Percentiles rank a stretch among this genome's conserved stretches.
These are phyloP conservation scores for Poeciliopsis occidentalis DNA, from an alignment of 2,113 vertebrate genomes.

Conservation along the genomic window DNA sequence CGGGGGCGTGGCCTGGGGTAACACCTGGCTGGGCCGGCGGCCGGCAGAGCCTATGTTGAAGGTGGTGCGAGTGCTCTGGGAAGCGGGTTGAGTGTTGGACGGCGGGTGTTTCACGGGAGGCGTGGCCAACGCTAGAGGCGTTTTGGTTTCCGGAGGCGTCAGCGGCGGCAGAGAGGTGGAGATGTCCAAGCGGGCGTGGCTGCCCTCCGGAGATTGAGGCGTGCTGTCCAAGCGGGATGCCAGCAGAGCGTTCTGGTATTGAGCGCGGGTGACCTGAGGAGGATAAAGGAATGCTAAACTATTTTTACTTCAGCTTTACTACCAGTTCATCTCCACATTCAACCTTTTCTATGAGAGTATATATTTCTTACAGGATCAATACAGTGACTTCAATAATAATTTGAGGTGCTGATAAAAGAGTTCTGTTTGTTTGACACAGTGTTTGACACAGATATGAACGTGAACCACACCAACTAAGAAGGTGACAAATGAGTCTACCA, in stretches of 20 bases:
- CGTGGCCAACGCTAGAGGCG: conserved; percentile 54
- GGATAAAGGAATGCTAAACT: neutral
- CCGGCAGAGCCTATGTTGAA: conserved; percentile 15
- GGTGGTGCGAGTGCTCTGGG: conserved; percentile 10
- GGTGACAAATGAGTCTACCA: too few relatives aligned
- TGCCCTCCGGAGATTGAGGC: conserved; percentile 87
- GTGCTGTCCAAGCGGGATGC: conserved; percentile 91
- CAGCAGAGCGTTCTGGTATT: conserved; percentile 92
- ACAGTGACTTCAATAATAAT: too few relatives aligned
- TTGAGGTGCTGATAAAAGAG: too few relatives aligned
- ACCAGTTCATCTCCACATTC: neutral
- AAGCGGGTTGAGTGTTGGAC: conserved; percentile 29
- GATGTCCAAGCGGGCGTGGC: conserved; percentile 68
- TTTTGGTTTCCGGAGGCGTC: conserved; percentile 26
- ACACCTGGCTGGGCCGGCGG: conserved; percentile 57
- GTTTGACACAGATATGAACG: too few relatives aligned
- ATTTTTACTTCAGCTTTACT: neutral
- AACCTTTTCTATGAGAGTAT: neutral
- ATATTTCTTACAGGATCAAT: neutral
- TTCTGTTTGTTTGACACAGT: too few relatives aligned
- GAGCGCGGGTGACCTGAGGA: conserved; percentile 87
- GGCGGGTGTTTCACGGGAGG: conserved; percentile 50
- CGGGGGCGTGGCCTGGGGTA: conserved; percentile 44
- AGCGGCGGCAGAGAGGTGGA: conserved; percentile 41
- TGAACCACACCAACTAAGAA: too few relatives aligned